Evolutionary conservation across 2,113 vertebrate species (phyloP), one percentile per base, ranked within the genome.

Genomic region (Numenius arquata): DNA sequence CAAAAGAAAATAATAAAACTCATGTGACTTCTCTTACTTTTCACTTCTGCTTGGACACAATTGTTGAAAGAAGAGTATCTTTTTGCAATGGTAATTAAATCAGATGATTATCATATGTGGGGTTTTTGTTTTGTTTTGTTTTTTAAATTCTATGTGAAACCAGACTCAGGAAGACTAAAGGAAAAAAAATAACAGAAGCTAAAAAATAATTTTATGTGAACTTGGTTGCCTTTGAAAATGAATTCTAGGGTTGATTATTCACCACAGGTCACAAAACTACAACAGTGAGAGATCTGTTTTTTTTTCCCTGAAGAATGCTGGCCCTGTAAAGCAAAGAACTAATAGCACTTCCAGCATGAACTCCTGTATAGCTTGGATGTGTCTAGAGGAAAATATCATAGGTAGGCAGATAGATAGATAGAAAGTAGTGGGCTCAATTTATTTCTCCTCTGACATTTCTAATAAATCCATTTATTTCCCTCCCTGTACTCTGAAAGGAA

Each of bases 61-160:
- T 22, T 32, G 7, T 20, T 70, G 74, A 92, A 93, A 61, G 22
- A 67, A 66, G 16, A 50, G 21, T 29, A 22, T 36, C 7, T 74
- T 84, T 79, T 43, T 41, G 13, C 50, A 84, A 21, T 48, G n/a
- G 15, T 52, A 52, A 7, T 36, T 61, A 92, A 85, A 66, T 20
- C 21, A 77, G 32, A 20, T 72, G 1, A 72, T 61, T 62, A 50
- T 77, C 1, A 0, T 34, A n/a, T 1, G 0, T 21, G n/a, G n/a
- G n/a, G n/a, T n/a, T n/a, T n/a, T n/a, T n/a, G 8, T 17, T 41
- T 76, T 41, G 15, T 23, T 34, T 38, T 12, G 15, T 66, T 30
- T 36, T 30, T 59, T 20, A 26, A n/a, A 2, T 38, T 36, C 41
- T 34, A 14, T 50, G 9, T 73, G 13, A 79, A 38, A 23, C 16